Evolutionary conservation across 2,888 invertebrate genomes (phyloP), one percentile per base, ranked within the genome.

Genomic region (Drosophila affinis): DNA sequence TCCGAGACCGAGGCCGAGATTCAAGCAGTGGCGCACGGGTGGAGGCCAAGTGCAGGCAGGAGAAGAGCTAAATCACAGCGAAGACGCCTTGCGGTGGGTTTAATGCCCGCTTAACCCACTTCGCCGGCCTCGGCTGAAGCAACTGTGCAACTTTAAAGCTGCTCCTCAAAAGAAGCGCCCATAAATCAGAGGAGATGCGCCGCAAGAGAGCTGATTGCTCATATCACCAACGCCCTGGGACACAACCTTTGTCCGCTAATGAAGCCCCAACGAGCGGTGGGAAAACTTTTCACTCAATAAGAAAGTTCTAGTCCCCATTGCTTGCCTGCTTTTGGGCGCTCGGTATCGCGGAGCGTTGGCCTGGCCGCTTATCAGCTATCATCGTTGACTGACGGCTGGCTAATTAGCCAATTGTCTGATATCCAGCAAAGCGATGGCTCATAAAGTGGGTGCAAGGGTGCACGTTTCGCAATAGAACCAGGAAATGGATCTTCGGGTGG

Each of bases 81-180:
- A 14, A 39, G n/a, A 3, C 14, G 14, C n/a, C 7, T 39, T 39
- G n/a, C 39, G 24, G 6, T 46, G 49, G 45, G 55, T 52, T 73
- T 76, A 76, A 78, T 65, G 62, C 69, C 47, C 47, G 65, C 57
- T 80, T 75, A 78, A 58, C 75, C 67, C 60, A 59, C 51, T 53
- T 76, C 6, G 39, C 39, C 14, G 12, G 14, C 39, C 14, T 14
- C 39, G 12, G 5, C 39, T n/a, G 24, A 46, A 14, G 52, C 18
- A 18, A 52, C 29, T 34, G 14, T 49, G 68, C 62, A 45, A 54
- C 56, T 51, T 68, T 61, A 77, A 76, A 48, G 47, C 61, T 39
- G 46, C 27, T 10, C 6, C 18, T n/a, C 21, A 34, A 21, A 34
- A 58, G 9, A 10, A 44, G n/a, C 21, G n/a, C 6, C 3, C 14